A percentile compares a stretch with the other conserved stretches of the same genome.
phyloP scores from a whole-genome alignment of 1,140 invertebrate species.

The Tetraneura akinire region DNA sequence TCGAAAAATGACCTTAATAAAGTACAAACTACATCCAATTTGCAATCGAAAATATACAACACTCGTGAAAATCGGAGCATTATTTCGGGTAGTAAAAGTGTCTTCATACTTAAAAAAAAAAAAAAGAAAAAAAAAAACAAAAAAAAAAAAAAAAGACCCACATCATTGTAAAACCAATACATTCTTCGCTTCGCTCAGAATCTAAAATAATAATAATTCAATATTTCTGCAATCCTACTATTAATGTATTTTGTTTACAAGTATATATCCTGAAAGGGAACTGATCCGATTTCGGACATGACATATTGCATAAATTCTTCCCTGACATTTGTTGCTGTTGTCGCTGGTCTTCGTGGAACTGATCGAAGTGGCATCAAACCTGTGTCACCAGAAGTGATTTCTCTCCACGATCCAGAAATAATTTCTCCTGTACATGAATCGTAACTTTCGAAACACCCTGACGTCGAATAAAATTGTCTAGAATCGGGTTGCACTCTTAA shows the following conservation, averaged over 20 bases:
- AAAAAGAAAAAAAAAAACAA: no score
- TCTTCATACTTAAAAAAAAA: no score
- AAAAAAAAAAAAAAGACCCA: no score
- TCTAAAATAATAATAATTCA: not conserved
- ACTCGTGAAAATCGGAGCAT: no score
- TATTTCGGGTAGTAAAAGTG: no score
- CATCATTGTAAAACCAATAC: no score
- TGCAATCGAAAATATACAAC: no score
- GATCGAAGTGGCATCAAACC: not conserved
- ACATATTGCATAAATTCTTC: conserved; percentile 9
- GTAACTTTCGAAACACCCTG: conserved; percentile 12
- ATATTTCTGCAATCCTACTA: not conserved
- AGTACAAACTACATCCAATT: no score
- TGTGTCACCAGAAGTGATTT: conserved; percentile 26
- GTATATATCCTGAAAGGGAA: not conserved
- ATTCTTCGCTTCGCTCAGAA: no score
- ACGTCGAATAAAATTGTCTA: no score
- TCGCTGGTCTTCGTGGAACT: conserved; percentile 22
- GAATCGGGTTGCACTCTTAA: no score
- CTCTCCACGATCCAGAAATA: conserved; percentile 16
- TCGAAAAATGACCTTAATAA: no score
- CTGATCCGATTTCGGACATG: not conserved
- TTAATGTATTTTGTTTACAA: not conserved
- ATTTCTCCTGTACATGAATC: conserved; percentile 2
- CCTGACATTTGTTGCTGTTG: not conserved